Conservation (phyloP, 2,113 vertebrate species). For the Phyllopteryx taeniolatus region DNA sequence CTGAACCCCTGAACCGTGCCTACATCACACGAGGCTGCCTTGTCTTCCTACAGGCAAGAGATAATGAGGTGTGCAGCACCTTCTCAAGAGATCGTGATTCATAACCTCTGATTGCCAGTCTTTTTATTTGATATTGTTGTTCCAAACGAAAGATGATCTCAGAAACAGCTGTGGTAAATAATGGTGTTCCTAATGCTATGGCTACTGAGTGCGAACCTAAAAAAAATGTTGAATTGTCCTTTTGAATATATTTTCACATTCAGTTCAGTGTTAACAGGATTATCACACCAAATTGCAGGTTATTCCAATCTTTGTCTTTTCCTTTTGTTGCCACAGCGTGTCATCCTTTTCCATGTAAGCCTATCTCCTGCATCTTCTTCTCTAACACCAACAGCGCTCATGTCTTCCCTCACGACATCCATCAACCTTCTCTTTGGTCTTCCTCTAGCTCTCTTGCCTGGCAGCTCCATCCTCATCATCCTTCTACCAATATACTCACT, state of each 20-base stretch:
- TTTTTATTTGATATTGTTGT: conserved; percentile 30
- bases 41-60: conserved; percentile 42
- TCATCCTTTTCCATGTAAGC: too few relatives aligned
- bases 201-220: too few relatives aligned
- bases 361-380: too few relatives aligned
- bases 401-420: too few relatives aligned
- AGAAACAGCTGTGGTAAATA: background rate
- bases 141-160: background rate
- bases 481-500: too few relatives aligned
- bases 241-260: background rate
- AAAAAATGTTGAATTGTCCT: background rate
- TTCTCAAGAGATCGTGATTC: background rate
- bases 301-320: background rate
- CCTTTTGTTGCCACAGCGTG: too few relatives aligned
- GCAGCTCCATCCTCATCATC: too few relatives aligned
- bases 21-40: conserved; percentile 55
- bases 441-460: too few relatives aligned
- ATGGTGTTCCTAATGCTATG: too few relatives aligned
- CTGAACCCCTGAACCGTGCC: conserved; percentile 8
- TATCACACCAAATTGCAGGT: background rate
- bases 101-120: background rate
- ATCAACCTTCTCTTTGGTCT: too few relatives aligned
- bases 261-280: background rate
- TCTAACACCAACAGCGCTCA: too few relatives aligned
- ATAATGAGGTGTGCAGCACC: background rate